Evolutionary conservation across 1,140 invertebrate genomes (phyloP), one percentile per base, ranked within the genome.

Genomic region (Mycetomoellerius zeteki): DNA sequence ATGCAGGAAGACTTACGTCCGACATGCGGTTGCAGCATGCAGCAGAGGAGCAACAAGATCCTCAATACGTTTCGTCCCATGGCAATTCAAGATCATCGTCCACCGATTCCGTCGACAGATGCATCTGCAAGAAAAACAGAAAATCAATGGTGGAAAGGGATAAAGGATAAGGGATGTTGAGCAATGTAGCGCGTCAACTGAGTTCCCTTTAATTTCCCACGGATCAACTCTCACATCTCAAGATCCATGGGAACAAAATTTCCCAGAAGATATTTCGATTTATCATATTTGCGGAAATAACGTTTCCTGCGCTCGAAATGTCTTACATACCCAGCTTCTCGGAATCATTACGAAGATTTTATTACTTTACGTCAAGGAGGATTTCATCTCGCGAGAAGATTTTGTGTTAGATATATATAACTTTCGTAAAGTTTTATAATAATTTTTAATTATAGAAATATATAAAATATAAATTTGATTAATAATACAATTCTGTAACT

Each of bases 31-130:
- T 91, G 92, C 76, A 93, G 75, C 85, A 90, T 88, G 65, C 87
- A 94, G 88, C 88, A 93, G 76, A 94, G 84, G 54, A 94, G 88
- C 16, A 90, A 77, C 64, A 95, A 75, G 88, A 94, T 91, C 87
- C 90, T 93, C 84, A 90, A 91, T 91, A 94, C 77, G 90, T 91
- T 92, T 91, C 88, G 88, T 86, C 93, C 93, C 94, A 95, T 95
- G 93, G 92, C 92, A 87, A 89, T 93, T 90, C 91, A 92, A 93
- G 87, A 90, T 94, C 93, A 94, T 93, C 93, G 93, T 94, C 92
- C 89, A 94, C 82, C 88, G 89, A 43, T 82, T 86, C 85, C 84
- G 69, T 91, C 92, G 80, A 76, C 76, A 88, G 88, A 91, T 86
- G 86, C 93, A 95, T 95, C 93, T 95, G 90, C 1, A 93, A 93